A percentile compares a stretch with the other conserved stretches of the same genome.
These are phyloP conservation scores for Drosophila planitibia DNA, from an alignment of 2,888 invertebrate genomes.

Conservation along the genomic window DNA sequence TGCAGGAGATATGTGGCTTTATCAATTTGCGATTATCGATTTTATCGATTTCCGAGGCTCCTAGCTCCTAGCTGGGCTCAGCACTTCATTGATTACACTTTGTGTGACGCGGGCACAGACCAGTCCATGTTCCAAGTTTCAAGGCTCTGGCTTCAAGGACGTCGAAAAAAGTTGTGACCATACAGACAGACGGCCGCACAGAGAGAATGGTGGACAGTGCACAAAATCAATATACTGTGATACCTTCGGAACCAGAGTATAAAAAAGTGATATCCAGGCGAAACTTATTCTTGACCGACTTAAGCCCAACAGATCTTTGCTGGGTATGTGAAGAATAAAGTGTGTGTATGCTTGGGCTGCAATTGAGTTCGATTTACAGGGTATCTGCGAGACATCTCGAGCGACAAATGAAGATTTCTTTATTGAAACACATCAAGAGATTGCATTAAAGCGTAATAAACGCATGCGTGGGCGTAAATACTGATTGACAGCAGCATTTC, in stretches of 20 bases:
- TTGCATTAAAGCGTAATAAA: not conserved
- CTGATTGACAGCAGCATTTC: slow-evolving; percentile 8
- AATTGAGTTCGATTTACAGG: not conserved
- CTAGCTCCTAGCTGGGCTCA: not conserved
- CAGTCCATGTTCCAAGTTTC: not conserved
- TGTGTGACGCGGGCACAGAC: not conserved
- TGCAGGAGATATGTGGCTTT: not conserved
- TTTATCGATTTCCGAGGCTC: not conserved
- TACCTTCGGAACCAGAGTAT: too few species aligned
- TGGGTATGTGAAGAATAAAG: not conserved
- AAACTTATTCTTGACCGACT: not conserved
- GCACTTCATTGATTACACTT: not conserved
- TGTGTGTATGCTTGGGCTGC: too few species aligned
- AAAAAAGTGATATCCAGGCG: too few species aligned
- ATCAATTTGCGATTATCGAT: not conserved
- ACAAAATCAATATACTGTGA: too few species aligned
- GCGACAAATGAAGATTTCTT: not conserved
- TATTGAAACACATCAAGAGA: not conserved
- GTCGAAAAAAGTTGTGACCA: too few species aligned
- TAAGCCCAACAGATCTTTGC: not conserved
- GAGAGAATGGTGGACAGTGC: too few species aligned
- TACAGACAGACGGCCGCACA: too few species aligned
- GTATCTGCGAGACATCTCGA: not conserved
- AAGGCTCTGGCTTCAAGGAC: too few species aligned
- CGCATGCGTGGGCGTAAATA: slow-evolving; percentile 2